These are phyloP conservation scores for Corythornis madagascariensis DNA, from an alignment of 2,113 vertebrate genomes.

Conservation along the genomic window DNA sequence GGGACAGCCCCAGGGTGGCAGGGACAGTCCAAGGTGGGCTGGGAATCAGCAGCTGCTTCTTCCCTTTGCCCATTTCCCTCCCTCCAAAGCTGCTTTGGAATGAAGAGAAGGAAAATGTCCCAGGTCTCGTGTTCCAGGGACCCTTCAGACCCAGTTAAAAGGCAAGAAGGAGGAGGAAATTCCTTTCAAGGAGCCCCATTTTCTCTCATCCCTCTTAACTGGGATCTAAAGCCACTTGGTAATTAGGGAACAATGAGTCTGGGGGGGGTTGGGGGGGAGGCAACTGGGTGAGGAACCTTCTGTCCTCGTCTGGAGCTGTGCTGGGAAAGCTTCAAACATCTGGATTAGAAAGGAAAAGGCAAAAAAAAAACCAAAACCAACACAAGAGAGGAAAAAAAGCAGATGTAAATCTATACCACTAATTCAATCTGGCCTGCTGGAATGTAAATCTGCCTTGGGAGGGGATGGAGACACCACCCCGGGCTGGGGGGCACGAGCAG, in stretches of 20 bases:
- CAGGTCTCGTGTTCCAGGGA: background rate
- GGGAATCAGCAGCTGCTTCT: background rate
- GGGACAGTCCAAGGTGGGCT: background rate
- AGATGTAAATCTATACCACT: background rate
- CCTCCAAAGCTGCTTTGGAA: background rate
- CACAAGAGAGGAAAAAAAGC: background rate
- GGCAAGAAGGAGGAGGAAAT: background rate
- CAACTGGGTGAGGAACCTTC: background rate
- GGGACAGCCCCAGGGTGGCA: background rate
- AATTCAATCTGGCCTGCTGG: background rate
- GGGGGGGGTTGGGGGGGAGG: background rate
- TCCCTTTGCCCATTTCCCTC: background rate
- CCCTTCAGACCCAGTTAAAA: background rate
- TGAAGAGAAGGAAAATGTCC: background rate
- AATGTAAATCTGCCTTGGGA: background rate
- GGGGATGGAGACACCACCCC: background rate
- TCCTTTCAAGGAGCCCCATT: background rate
- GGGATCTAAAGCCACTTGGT: background rate
- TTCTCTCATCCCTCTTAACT: background rate
- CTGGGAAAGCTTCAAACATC: background rate
- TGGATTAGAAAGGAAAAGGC: background rate
- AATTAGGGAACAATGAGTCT: constrained; percentile 22
- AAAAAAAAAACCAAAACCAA: no score
- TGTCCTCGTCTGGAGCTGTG: background rate
- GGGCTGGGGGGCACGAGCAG: background rate